These are phyloP conservation scores for Phrynocephalus versicolor DNA, from an alignment of 2,113 vertebrate genomes.

Conservation along the genomic window DNA sequence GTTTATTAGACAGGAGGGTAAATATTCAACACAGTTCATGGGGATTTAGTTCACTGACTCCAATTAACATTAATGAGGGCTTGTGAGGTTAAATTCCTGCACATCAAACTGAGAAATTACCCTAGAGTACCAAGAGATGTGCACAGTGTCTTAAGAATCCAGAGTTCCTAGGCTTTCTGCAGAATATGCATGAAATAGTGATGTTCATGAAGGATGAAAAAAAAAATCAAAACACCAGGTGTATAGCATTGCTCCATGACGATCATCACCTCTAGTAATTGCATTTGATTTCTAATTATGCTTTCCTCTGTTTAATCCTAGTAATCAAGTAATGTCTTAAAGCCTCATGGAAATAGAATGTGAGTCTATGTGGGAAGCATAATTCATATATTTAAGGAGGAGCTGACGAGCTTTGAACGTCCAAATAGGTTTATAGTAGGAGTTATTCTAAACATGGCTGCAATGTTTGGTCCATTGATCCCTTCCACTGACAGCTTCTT, in stretches of 20 bases:
- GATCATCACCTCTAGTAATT: not conserved
- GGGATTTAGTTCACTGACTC: slow-evolving; percentile 39
- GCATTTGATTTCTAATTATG: slow-evolving; percentile 26
- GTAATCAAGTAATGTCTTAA: slow-evolving; percentile 26
- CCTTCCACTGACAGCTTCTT: not conserved
- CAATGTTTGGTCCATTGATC: not conserved
- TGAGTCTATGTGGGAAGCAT: not conserved
- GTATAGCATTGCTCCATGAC: not conserved
- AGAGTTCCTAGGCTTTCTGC: not conserved
- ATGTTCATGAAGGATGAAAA: not conserved
- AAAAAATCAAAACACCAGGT: slow-evolving; percentile 17
- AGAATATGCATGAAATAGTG: not conserved
- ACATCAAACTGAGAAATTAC: slow-evolving; percentile 41
- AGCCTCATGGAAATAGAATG: slow-evolving; percentile 4
- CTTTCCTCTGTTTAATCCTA: slow-evolving; percentile 7
- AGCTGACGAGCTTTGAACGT: not conserved
- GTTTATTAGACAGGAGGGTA: slow-evolving; percentile 31
- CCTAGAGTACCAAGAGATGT: slow-evolving; percentile 13
- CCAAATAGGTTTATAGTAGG: not conserved
- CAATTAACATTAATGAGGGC: slow-evolving; percentile 42
- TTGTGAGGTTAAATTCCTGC: slow-evolving; percentile 35
- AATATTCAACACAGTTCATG: slow-evolving; percentile 36
- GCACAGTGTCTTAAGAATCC: slow-evolving; percentile 10
- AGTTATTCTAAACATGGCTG: not conserved
- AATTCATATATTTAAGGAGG: not conserved